Base-by-base conservation (phyloP, 2,113 vertebrate genomes). In the Machaerirhynchus nigripectus region DNA sequence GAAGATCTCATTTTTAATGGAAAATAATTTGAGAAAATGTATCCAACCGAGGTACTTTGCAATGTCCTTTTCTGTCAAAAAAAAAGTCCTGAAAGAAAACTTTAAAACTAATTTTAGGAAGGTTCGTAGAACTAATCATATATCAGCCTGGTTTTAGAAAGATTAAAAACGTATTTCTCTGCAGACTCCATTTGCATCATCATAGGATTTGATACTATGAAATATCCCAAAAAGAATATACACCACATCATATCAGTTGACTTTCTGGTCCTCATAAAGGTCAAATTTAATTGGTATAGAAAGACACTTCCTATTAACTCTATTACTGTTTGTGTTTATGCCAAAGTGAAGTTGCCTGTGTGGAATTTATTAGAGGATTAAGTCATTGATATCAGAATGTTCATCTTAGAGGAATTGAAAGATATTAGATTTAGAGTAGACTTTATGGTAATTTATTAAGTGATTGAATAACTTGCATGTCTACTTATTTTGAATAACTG, bases 401-500 rank as follows among this genome's bases (percentile, higher is more conserved):
- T 90, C 87, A 94, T 96, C 78, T 93, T 81, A 63, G 56, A 70
- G 56, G 39, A 91, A 88, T 7, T 96, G 74, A 76, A 90, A 83
- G 50, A 77, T 76, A 89, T 53, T 86, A 86, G 67, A 85, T 83
- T 89, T 83, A 85, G 47, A 67, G 46, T 76, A 90, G 67, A 74
- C 42, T 83, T 96, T 67, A 94, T 84, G 81, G 44, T 87, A 91
- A 95, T 95, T 95, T 95, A 86, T 91, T 82, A 91, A 73, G 77
- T 85, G 67, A 89, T 87, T 76, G 57, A 93, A 80, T 87, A 97
- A 82, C 80, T 92, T 76, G n/a, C 57, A 83, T 83, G 94, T 85
- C 87, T 95, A 93, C 71, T 94, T 95, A 84, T 88, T 95, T 90
- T 93, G 68, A 97, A 77, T 90, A 95, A 91, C 50, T 93, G 63